A percentile compares a stretch with the other conserved stretches of the same genome.
Evolutionary conservation across 2,888 invertebrate genomes (phyloP).

Genomic region (Molorchus minor): DNA sequence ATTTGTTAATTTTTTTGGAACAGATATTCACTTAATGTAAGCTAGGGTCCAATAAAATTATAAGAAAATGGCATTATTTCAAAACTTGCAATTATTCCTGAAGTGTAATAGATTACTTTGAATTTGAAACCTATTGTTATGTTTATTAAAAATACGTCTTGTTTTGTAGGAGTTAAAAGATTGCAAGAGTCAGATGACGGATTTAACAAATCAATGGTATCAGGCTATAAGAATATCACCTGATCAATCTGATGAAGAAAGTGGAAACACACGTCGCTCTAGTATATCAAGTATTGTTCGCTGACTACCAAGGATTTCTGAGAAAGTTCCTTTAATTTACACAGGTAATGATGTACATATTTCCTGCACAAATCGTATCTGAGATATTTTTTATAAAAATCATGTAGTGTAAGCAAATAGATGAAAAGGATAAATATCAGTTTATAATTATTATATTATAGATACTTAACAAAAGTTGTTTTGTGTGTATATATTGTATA

Average conservation of each 20-base stretch:
- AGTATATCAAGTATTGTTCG: constrained; percentile 63
- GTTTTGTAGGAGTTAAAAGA: constrained; percentile 84
- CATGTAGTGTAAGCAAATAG: not conserved
- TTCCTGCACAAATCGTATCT: constrained; percentile 1
- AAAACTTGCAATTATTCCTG: too few relatives aligned
- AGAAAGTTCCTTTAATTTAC: constrained; percentile 10
- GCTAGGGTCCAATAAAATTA: too few relatives aligned
- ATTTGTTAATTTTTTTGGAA: too few relatives aligned
- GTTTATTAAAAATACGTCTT: too few relatives aligned
- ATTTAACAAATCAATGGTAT: constrained; percentile 96
- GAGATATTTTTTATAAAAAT: not conserved
- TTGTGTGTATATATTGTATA: too few relatives aligned
- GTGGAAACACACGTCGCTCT: constrained; percentile 56
- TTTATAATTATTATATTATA: too few relatives aligned
- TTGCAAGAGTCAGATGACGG: constrained; percentile 96
- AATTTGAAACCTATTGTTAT: too few relatives aligned
- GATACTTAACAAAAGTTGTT: not conserved
- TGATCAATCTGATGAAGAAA: constrained; percentile 83
- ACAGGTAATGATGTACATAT: not conserved
- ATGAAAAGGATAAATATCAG: too few relatives aligned
- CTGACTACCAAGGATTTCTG: constrained; percentile 50
- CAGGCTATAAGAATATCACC: constrained; percentile 93
- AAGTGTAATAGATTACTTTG: too few relatives aligned
- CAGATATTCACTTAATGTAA: too few relatives aligned
- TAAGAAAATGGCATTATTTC: too few relatives aligned